Percentiles rank a stretch among this genome's conserved stretches.
These are phyloP conservation scores for Paradoxurus hermaphroditus DNA, from an alignment of 2,113 vertebrate species.

Conservation along the genomic window DNA sequence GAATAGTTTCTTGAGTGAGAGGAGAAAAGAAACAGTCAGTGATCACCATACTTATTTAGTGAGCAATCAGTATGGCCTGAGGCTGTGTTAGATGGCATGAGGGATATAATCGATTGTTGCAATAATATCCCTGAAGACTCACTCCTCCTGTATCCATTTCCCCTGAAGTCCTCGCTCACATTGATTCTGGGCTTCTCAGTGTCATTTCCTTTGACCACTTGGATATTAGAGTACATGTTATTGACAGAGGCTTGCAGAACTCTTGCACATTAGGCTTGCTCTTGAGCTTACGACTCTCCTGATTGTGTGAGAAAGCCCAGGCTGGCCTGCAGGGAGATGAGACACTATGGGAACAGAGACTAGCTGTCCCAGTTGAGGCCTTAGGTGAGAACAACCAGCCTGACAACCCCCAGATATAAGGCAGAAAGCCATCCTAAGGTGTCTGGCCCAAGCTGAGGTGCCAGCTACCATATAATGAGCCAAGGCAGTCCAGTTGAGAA, in stretches of 20 bases:
- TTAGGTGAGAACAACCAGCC: neutral
- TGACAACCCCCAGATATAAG: neutral
- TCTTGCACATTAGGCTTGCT: neutral
- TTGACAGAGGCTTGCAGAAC: neutral
- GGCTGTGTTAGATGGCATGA: neutral
- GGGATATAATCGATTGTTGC: rapidly evolving
- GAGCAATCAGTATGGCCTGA: neutral
- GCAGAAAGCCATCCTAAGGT: neutral
- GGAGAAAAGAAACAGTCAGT: neutral
- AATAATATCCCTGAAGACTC: neutral
- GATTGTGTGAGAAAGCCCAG: neutral
- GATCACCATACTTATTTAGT: neutral
- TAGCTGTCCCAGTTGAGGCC: neutral
- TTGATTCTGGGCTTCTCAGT: neutral
- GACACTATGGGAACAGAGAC: neutral
- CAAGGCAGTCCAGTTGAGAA: neutral
- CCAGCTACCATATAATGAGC: neutral
- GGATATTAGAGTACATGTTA: neutral
- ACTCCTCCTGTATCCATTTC: neutral
- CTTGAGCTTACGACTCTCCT: neutral
- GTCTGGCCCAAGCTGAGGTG: too few species aligned
- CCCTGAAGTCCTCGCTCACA: neutral
- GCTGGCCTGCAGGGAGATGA: neutral
- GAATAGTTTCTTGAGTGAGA: neutral
- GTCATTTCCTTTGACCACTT: neutral